Evolutionary conservation across 2,797 vertebrate genomes (phyloP).

Genomic region (Poeciliopsis gracilis): DNA sequence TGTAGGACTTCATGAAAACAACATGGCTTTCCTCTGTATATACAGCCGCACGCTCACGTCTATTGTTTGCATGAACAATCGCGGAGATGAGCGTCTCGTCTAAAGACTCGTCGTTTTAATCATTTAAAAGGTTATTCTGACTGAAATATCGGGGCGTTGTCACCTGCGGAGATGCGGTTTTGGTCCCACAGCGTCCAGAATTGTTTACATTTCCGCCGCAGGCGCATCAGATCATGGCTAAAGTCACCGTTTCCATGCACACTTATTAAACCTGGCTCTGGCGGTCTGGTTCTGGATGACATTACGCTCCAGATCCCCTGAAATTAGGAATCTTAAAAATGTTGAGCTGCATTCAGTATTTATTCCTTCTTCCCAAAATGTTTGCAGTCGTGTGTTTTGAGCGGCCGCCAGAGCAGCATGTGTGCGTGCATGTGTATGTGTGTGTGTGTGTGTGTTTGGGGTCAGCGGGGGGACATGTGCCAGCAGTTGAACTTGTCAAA

Average conservation of each 20-base stretch:
- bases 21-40: constrained; percentile 2
- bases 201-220: neutral
- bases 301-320: neutral
- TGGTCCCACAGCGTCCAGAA: neutral
- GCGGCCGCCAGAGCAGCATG: neutral
- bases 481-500: constrained; percentile 62
- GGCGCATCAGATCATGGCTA: neutral
- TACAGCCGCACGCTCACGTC: constrained; percentile 2
- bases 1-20: constrained; percentile 26
- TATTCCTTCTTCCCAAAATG: neutral
- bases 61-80: constrained; percentile 4
- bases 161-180: neutral
- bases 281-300: constrained; percentile 22
- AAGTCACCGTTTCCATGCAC: constrained; percentile 21
- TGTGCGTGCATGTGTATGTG: neutral
- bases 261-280: constrained; percentile 21
- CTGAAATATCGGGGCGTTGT: neutral
- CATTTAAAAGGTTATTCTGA: neutral
- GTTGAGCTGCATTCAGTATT: neutral
- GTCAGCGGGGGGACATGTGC: constrained; percentile 28
- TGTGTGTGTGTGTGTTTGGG: constrained; percentile 12
- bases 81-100: neutral
- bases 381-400: neutral
- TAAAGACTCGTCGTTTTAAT: neutral
- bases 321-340: constrained; percentile 2